Evolutionary conservation across 2,797 vertebrate species (phyloP), one percentile per base, ranked within the genome.

Genomic region (Rhodeus uyekii): DNA sequence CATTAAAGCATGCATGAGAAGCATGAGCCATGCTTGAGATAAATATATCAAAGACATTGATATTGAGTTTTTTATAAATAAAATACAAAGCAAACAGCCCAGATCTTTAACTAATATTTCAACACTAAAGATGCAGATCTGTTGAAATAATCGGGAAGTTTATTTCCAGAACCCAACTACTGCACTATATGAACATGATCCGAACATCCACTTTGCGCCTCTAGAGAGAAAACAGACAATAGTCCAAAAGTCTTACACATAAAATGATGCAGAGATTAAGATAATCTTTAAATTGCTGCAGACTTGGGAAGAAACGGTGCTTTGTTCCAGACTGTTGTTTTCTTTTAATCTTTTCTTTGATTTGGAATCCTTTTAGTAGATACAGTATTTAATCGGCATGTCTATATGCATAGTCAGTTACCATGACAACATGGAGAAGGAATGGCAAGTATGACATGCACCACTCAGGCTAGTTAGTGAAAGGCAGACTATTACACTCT

Each of bases 351-450:
- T 71, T 14, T 58, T 29, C 76, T 72, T 76, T 76, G 71, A 68
- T 82, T 82, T 72, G 24, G 48, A 84, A 46, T 76, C 60, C 13
- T 58, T 65, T 74, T 39, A 84, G 84, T 82, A 84, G 71, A 60
- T 81, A 81, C 79, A 87, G 83, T 85, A 53, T 83, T 83, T 85
- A 85, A 85, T 81, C 44, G 73, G 73, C 77, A 72, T 77, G 83
- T 79, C 82, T 76, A 38, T 65, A 80, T 78, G 81, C 86, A 85
- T 53, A 65, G 83, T 68, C 65, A 76, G 85, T 85, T 85, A 81
- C 84, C 83, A 85, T 85, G 86, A 58, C 81, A 74, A 85, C 83
- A 19, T 53, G 27, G 65, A 53, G 50, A 77, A 75, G 22, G 63
- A 84, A 46, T 50, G 24, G 64, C 69, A 64, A 79, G 77, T 64